Conservation (phyloP, 2,888 invertebrate species). For the Belgica antarctica region DNA sequence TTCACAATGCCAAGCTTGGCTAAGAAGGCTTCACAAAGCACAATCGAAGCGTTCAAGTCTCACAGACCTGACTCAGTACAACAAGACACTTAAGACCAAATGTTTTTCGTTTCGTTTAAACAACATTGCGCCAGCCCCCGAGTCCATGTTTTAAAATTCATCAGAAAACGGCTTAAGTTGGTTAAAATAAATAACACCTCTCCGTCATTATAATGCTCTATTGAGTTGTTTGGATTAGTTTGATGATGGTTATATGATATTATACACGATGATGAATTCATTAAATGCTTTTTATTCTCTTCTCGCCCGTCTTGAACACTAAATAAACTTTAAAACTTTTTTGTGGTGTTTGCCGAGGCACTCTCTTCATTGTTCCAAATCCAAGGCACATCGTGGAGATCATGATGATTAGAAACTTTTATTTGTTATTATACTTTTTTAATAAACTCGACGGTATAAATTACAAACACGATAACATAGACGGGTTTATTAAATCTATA, state of each 20-base stretch:
- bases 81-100: not conserved
- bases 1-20: no score
- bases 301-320: not conserved
- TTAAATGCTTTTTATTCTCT: conserved; percentile 1
- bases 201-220: conserved; percentile 14
- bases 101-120: no score
- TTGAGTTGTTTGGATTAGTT: conserved; percentile 33
- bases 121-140: not conserved
- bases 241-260: conserved; percentile 22
- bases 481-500: conserved; percentile 6
- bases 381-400: not conserved
- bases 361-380: not conserved
- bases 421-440: conserved; percentile 26
- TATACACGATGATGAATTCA: conserved; percentile 11
- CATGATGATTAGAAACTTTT: conserved; percentile 27
- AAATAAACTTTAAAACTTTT: not conserved
- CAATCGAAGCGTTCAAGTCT: not conserved
- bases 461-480: conserved; percentile 11
- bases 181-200: conserved; percentile 33
- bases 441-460: conserved; percentile 27
- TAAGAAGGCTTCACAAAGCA: no score
- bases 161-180: not conserved
- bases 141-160: conserved; percentile 24
- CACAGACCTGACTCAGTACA: conserved; percentile 17
- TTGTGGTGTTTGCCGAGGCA: conserved; percentile 2